Evolutionary conservation across 2,113 vertebrate species (phyloP).

Genomic region (Hypomesus transpacificus): DNA sequence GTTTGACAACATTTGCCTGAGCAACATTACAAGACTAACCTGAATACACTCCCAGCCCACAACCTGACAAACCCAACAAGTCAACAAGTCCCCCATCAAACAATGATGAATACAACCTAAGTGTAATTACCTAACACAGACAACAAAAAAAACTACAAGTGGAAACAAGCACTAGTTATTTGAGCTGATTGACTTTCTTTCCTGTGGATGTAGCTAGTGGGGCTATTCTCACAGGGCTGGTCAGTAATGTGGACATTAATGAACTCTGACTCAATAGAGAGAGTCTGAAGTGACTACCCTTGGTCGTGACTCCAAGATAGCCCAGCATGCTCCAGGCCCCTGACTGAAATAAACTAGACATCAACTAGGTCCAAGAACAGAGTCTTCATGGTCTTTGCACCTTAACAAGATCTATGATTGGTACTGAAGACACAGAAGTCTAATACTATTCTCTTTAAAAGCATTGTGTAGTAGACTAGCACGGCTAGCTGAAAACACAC

Average conservation of each 20-base stretch:
- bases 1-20: too few relatives aligned
- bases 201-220: constrained; percentile 17
- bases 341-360: too few relatives aligned
- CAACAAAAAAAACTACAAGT: neutral
- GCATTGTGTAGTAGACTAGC: too few relatives aligned
- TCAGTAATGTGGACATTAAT: constrained; percentile 8
- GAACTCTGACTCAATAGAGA: constrained; percentile 3
- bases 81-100: too few relatives aligned
- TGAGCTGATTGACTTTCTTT: constrained; percentile 1
- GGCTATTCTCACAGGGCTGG: neutral
- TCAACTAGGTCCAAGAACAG: neutral
- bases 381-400: constrained; percentile 7
- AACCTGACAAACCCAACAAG: too few relatives aligned
- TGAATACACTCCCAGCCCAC: too few relatives aligned
- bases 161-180: constrained; percentile 21
- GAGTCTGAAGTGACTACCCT: neutral
- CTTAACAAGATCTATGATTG: constrained; percentile 14
- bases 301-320: too few relatives aligned
- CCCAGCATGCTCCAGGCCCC: too few relatives aligned
- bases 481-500: too few relatives aligned
- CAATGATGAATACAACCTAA: too few relatives aligned
- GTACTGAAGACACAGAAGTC: neutral
- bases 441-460: too few relatives aligned
- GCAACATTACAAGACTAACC: too few relatives aligned
- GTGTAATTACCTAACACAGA: neutral